Conservation (phyloP, 2,113 vertebrate species). For the Danionella cerebrum region DNA sequence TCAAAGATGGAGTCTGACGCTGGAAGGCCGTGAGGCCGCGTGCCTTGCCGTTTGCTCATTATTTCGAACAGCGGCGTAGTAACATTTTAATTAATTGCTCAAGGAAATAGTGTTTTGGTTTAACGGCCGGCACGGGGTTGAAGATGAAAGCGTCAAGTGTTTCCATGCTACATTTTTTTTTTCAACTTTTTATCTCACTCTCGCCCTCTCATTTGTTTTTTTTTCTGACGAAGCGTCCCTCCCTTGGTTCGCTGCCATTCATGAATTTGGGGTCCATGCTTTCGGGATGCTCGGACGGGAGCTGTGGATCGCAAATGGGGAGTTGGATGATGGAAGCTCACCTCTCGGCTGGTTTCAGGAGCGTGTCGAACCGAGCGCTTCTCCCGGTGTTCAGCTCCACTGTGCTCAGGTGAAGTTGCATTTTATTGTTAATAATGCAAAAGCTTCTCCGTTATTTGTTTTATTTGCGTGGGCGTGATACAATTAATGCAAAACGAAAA, state of each 20-base stretch:
- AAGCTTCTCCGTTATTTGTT: neutral
- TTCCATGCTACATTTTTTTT: conserved; percentile 58
- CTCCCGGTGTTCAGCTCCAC: no score
- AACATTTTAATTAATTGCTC: neutral
- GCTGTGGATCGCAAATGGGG: conserved; percentile 56
- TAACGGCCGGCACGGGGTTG: conserved; percentile 32
- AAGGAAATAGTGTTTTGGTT: conserved; percentile 27
- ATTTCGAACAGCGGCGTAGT: conserved; percentile 24
- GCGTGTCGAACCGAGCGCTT: conserved; percentile 6
- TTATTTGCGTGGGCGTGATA: neutral
- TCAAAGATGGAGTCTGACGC: conserved; percentile 92
- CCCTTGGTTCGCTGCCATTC: conserved; percentile 69
- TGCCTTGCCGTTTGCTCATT: conserved; percentile 41
- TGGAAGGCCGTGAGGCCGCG: conserved; percentile 72
- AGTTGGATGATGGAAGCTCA: conserved; percentile 33
- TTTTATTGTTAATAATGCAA: no score
- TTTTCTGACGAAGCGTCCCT: conserved; percentile 61
- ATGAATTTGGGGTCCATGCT: conserved; percentile 63
- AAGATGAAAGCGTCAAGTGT: conserved; percentile 49
- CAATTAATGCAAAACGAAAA: neutral
- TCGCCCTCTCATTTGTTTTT: neutral
- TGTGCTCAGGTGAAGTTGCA: neutral
- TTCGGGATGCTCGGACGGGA: conserved; percentile 60
- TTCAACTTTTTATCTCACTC: conserved; percentile 57
- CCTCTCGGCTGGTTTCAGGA: conserved; percentile 21